phyloP scores from a whole-genome alignment of 2,113 vertebrate genomes.

The Cyrtonyx montezumae region DNA sequence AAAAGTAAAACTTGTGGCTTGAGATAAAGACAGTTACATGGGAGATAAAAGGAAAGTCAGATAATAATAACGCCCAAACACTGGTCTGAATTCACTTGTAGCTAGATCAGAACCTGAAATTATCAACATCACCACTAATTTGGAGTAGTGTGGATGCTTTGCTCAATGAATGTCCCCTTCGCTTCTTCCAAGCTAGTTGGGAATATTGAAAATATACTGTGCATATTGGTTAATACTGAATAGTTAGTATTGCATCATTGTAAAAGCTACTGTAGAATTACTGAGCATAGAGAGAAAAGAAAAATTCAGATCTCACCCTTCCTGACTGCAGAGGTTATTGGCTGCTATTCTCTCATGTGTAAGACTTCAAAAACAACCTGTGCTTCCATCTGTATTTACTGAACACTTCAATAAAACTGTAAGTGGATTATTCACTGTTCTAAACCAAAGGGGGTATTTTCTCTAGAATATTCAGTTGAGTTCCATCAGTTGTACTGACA shows the following conservation, averaged over 20 bases:
- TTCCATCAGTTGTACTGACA: neutral
- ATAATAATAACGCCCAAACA: neutral
- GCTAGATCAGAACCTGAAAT: neutral
- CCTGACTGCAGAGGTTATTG: neutral
- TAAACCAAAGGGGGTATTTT: neutral
- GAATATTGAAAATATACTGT: neutral
- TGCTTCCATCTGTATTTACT: neutral
- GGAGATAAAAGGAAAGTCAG: neutral
- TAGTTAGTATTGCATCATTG: neutral
- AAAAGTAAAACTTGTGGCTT: too few relatives aligned
- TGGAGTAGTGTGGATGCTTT: conserved; percentile 35
- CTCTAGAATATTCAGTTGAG: neutral
- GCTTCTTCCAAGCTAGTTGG: conserved; percentile 7
- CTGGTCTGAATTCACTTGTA: neutral
- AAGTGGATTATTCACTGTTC: neutral
- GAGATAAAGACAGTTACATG: neutral
- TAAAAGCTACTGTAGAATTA: neutral
- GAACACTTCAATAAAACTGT: neutral
- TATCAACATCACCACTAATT: conserved; percentile 29
- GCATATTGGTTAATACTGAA: neutral
- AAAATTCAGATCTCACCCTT: neutral
- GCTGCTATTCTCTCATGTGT: neutral
- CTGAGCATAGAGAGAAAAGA: neutral
- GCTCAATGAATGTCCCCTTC: conserved; percentile 1
- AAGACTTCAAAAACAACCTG: neutral